These are phyloP conservation scores for Heliconius charithonia DNA, from an alignment of 2,888 invertebrate genomes.

Conservation along the genomic window DNA sequence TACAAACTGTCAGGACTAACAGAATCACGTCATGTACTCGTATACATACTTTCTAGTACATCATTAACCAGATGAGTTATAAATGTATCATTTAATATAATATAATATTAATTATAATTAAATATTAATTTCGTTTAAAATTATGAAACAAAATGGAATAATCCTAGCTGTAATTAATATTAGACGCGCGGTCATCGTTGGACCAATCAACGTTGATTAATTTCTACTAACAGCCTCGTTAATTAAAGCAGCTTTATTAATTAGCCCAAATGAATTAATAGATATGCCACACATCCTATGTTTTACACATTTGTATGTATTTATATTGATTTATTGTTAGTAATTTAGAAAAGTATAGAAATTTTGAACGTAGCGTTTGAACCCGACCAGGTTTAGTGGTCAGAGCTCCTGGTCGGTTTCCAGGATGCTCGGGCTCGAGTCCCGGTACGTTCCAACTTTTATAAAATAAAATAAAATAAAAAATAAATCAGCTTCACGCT, in stretches of 20 bases:
- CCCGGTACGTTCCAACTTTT: too few species aligned
- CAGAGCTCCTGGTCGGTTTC: too few species aligned
- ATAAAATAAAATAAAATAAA: too few species aligned
- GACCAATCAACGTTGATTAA: slow-evolving; percentile 72
- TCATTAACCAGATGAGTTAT: slow-evolving; percentile 6
- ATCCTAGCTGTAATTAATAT: slow-evolving; percentile 52
- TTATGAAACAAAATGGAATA: slow-evolving; percentile 47
- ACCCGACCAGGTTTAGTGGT: too few species aligned
- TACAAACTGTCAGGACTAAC: background rate
- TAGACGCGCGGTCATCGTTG: slow-evolving; percentile 52
- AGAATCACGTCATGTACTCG: background rate
- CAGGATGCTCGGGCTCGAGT: too few species aligned
- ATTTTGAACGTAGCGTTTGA: too few species aligned
- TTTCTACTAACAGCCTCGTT: slow-evolving; percentile 73
- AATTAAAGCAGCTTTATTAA: slow-evolving; percentile 72
- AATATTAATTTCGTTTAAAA: slow-evolving; percentile 38
- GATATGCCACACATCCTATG: slow-evolving; percentile 39
- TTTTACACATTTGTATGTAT: slow-evolving; percentile 27
- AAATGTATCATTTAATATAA: slow-evolving; percentile 12
- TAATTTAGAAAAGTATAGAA: background rate
- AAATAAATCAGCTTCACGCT: too few species aligned
- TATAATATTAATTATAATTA: slow-evolving; percentile 33
- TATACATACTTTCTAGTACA: background rate
- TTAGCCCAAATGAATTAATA: slow-evolving; percentile 75
- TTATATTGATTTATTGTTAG: background rate